Percentiles rank a stretch among this genome's conserved stretches.
phyloP scores from a whole-genome alignment of 2,113 vertebrate genomes.

The Sander lucioperca region DNA sequence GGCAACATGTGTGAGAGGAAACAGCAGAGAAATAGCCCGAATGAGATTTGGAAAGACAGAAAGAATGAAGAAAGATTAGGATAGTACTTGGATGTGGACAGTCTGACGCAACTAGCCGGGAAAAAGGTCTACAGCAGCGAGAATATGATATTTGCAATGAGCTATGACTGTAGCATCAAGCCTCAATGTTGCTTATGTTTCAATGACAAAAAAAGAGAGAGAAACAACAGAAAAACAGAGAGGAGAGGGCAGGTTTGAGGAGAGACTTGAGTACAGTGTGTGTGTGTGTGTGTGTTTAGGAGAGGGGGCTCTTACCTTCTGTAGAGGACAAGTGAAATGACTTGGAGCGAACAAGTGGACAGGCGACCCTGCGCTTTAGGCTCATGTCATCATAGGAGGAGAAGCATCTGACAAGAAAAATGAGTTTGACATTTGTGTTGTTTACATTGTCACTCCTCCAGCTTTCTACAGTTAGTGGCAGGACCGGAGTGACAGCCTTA shows the following conservation, averaged over 20 bases:
- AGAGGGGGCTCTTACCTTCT: conserved; percentile 87
- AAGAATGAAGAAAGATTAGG: conserved; percentile 11
- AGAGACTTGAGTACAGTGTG: conserved; percentile 10
- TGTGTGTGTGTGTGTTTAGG: not conserved
- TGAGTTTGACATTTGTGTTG: not conserved
- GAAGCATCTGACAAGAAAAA: conserved; percentile 88
- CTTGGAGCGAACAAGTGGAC: conserved; percentile 95
- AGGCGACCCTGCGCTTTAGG: conserved; percentile 93
- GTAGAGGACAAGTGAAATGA: conserved; percentile 93
- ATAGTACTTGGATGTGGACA: not conserved
- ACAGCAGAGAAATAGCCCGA: not conserved
- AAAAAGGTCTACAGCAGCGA: not conserved
- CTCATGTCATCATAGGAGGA: conserved; percentile 98
- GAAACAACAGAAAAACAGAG: conserved; percentile 15
- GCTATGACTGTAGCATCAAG: not conserved
- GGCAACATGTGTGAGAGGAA: conserved; percentile 24
- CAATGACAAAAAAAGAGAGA: conserved; percentile 18
- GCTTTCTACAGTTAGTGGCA: not conserved
- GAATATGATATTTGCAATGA: not conserved
- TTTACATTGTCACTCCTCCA: fast-evolving
- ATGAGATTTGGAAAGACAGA: not conserved
- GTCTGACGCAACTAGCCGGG: not conserved
- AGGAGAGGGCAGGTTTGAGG: conserved; percentile 12
- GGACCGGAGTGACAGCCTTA: not conserved
- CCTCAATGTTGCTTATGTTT: conserved; percentile 13